phyloP scores from a whole-genome alignment of 2,113 vertebrate species.

The Indicator indicator region DNA sequence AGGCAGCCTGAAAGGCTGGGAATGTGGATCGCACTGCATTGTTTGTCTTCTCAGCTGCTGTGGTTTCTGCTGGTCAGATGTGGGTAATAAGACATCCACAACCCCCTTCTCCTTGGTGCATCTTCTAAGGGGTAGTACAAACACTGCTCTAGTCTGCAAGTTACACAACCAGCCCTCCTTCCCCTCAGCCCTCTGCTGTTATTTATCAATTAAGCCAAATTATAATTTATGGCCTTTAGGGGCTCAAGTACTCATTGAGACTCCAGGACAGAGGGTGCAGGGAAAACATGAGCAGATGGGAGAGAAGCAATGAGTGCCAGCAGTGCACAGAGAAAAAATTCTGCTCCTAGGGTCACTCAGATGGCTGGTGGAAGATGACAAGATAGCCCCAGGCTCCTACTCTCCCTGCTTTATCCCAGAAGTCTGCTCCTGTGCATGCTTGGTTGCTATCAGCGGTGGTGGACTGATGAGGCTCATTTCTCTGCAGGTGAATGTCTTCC shows the following conservation, averaged over 20 bases:
- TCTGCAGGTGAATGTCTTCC: background rate
- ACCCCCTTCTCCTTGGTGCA: background rate
- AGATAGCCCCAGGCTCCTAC: background rate
- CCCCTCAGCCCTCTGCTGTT: background rate
- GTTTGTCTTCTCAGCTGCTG: background rate
- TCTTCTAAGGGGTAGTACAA: background rate
- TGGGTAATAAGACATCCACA: background rate
- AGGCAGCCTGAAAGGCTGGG: background rate
- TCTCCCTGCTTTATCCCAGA: background rate
- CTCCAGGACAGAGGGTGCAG: background rate
- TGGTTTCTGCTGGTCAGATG: background rate
- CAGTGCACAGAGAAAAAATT: background rate
- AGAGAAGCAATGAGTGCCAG: background rate
- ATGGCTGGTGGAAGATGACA: background rate
- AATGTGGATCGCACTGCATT: background rate
- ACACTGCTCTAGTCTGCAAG: background rate
- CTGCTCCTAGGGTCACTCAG: background rate
- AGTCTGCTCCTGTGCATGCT: background rate
- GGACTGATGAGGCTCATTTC: background rate
- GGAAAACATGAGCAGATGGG: background rate
- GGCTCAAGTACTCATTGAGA: background rate
- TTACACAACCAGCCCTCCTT: background rate
- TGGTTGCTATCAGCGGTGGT: background rate
- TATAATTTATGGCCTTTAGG: background rate
- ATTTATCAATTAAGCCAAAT: slow-evolving; percentile 25